Conservation (phyloP, 2,888 invertebrate species). For the Eilema depressum region DNA sequence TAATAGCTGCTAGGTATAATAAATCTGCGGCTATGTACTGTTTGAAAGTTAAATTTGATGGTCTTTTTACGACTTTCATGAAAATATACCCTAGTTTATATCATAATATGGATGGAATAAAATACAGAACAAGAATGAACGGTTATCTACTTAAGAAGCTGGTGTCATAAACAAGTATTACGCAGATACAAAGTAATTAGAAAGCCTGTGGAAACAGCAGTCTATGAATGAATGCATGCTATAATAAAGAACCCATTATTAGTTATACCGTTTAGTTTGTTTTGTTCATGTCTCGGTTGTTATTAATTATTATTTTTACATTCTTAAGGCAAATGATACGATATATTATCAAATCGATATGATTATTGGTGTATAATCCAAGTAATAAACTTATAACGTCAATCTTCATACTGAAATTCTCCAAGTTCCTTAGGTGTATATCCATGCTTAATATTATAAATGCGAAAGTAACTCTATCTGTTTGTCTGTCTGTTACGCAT, state of each 20-base stretch:
- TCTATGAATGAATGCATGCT: constrained; percentile 12
- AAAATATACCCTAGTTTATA: constrained; percentile 24
- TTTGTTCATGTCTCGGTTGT: neutral
- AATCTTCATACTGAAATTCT: neutral
- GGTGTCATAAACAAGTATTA: constrained; percentile 22
- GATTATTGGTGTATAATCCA: neutral
- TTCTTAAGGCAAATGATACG: neutral
- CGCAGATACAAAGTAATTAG: constrained; percentile 16
- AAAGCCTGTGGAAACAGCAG: constrained; percentile 21
- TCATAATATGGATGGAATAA: constrained; percentile 7
- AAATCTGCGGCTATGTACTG: constrained; percentile 54
- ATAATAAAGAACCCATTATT: constrained; percentile 3
- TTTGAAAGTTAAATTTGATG: constrained; percentile 60
- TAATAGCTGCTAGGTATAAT: constrained; percentile 66
- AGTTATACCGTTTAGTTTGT: neutral
- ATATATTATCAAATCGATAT: neutral
- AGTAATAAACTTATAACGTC: neutral
- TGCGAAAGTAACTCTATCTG: too few species aligned
- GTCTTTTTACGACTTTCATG: constrained; percentile 40
- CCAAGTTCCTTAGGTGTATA: too few species aligned
- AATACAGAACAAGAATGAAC: constrained; percentile 18
- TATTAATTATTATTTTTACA: neutral
- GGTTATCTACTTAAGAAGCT: constrained; percentile 20
- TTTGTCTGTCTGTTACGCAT: too few species aligned
- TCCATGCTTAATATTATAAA: too few species aligned